A percentile compares a stretch with the other conserved stretches of the same genome.
These are phyloP conservation scores for Lucinisca nassula DNA, from an alignment of 2,888 invertebrate genomes.

Conservation along the genomic window DNA sequence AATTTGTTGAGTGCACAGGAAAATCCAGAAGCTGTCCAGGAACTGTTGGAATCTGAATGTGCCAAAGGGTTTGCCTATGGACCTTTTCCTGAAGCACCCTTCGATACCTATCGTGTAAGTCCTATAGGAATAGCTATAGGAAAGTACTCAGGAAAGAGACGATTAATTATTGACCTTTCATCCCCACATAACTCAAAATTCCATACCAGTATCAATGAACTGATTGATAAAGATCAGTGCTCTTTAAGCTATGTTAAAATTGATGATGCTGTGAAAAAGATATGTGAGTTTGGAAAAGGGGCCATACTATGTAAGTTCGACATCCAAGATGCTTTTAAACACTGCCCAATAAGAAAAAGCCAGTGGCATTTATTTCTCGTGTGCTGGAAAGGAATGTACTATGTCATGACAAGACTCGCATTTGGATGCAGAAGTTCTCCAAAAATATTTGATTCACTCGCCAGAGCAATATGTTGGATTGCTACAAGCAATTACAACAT, in stretches of 20 bases:
- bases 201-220: conserved; percentile 52
- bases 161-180: conserved; percentile 64
- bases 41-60: conserved; percentile 38
- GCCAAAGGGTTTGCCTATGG: conserved; percentile 55
- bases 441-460: conserved; percentile 51
- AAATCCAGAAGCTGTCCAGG: conserved; percentile 29
- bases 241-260: no score
- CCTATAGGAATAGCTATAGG: conserved; percentile 55
- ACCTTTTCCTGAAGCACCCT: conserved; percentile 42
- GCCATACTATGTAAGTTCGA: conserved; percentile 53
- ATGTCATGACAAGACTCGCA: conserved; percentile 35
- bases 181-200: conserved; percentile 52
- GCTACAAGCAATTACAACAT: conserved; percentile 49
- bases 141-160: conserved; percentile 62
- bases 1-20: conserved; percentile 48
- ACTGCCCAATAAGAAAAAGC: conserved; percentile 37
- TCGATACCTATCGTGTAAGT: conserved; percentile 49
- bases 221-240: conserved; percentile 60
- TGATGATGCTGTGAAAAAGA: conserved; percentile 60
- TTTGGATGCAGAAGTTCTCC: conserved; percentile 57
- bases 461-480: conserved; percentile 57
- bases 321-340: conserved; percentile 63
- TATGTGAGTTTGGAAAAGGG: conserved; percentile 26
- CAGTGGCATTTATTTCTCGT: conserved; percentile 48
- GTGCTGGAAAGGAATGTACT: conserved; percentile 52